A percentile compares a stretch with the other conserved stretches of the same genome.
These are phyloP conservation scores for Turritopsis dohrnii DNA, from an alignment of 30 jellyfish, hydroid and myxozoan species.

Conservation along the genomic window DNA sequence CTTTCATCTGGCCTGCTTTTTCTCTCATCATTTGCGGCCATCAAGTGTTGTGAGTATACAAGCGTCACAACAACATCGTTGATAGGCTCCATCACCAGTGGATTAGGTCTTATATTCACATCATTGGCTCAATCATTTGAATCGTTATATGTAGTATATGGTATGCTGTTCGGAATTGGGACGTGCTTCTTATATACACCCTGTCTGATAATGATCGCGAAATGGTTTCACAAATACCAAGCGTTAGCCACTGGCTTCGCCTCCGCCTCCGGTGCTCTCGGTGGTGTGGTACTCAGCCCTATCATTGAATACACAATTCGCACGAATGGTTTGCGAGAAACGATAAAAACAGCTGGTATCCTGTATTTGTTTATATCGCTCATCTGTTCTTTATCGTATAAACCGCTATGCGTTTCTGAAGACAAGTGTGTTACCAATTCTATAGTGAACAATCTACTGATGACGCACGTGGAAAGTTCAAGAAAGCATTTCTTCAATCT, in stretches of 20 bases:
- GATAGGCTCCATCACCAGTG: constrained; percentile 66
- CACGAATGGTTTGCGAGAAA: constrained; percentile 48
- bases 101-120: constrained; percentile 69
- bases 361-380: constrained; percentile 39
- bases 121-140: constrained; percentile 49
- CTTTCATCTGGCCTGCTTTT: constrained; percentile 77
- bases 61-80: constrained; percentile 72
- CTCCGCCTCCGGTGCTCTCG: constrained; percentile 78
- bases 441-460: constrained; percentile 5
- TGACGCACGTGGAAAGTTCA: not conserved
- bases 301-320: constrained; percentile 42
- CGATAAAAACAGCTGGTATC: constrained; percentile 65
- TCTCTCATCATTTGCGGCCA: constrained; percentile 65
- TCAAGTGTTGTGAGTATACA: constrained; percentile 65
- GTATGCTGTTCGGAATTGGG: constrained; percentile 91
- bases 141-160: constrained; percentile 63
- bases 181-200: constrained; percentile 93
- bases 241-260: constrained; percentile 81
- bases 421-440: not conserved
- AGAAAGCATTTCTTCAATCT: constrained; percentile 29
- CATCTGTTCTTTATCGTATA: constrained; percentile 56
- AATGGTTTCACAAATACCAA: constrained; percentile 60
- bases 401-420: constrained; percentile 12
- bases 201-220: constrained; percentile 69
- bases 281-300: constrained; percentile 84